Evolutionary conservation across 2,888 invertebrate genomes (phyloP), one percentile per base, ranked within the genome.

Genomic region (Leucophora obtusa): DNA sequence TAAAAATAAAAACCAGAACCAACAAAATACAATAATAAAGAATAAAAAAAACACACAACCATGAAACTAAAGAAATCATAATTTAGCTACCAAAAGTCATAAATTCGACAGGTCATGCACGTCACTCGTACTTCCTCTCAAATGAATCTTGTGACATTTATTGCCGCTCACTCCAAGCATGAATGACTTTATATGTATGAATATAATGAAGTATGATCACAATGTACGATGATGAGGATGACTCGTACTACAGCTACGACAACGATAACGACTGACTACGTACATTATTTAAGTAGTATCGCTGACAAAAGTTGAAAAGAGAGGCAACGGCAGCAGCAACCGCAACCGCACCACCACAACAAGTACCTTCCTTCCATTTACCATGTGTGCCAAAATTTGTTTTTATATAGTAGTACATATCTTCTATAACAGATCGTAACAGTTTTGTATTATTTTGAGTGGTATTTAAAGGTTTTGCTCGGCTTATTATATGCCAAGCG

Each of bases 131-230:
- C 89, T 89, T 88, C 87, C 88, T 87, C 85, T 85, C 87, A 87
- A 89, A 88, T 87, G 87, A 86, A 86, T 87, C 88, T 86, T 87
- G 88, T 86, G 88, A 88, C 88, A 88, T 88, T 89, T 88, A 88
- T 87, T 87, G 86, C 85, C 88, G 86, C 86, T 87, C 84, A 85
- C 70, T 21, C 58, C 76, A 77, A 71, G 65, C 76, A 77, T 77
- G 76, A 77, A 77, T 77, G 76, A 77, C 70, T 77, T 77, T 21
- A 24, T 51, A 9, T 33, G 21, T 14, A 56, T 56, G 35, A 24
- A 56, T 21, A 21, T 21, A 21, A 21, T 21, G 21, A 3, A 21
- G 50, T 54, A 56, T 21, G 51, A 28, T 51, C 63, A 15, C 60
- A 18, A 10, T 21, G 18, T 21, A 43, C 62, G 10, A n/a, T 63